Evolutionary conservation across 1,140 invertebrate species (phyloP).

Genomic region (Melitaea cinxia): DNA sequence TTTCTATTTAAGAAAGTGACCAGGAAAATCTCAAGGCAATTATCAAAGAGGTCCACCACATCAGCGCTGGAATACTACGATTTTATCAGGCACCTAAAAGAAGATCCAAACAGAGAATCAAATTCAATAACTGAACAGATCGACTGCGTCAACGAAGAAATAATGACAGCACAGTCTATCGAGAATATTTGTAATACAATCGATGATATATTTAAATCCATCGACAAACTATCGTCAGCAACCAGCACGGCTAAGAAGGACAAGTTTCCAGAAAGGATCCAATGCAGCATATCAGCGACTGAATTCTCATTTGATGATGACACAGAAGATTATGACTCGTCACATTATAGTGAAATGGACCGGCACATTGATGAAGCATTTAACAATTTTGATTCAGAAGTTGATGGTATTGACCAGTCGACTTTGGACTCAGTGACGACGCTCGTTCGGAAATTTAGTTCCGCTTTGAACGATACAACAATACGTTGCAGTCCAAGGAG

Average conservation of each 20-base stretch:
- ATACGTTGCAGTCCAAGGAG: constrained; percentile 52
- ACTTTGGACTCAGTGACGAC: constrained; percentile 62
- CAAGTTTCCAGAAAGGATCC: constrained; percentile 52
- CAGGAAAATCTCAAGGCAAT: constrained; percentile 51
- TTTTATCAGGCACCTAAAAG: constrained; percentile 54
- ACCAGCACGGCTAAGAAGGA: constrained; percentile 51
- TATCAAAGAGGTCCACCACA: constrained; percentile 50
- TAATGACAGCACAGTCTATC: constrained; percentile 61
- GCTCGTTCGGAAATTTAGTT: constrained; percentile 63
- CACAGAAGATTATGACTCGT: constrained; percentile 29
- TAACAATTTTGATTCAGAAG: constrained; percentile 48
- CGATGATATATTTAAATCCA: constrained; percentile 68
- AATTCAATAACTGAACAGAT: constrained; percentile 52
- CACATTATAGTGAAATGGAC: constrained; percentile 50
- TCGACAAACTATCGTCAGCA: constrained; percentile 57
- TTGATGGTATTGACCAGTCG: constrained; percentile 46
- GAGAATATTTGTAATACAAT: constrained; percentile 68
- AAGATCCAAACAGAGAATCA: constrained; percentile 39
- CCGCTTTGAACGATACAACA: constrained; percentile 48
- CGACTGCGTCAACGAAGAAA: constrained; percentile 58
- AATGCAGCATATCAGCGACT: constrained; percentile 61
- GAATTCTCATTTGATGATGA: constrained; percentile 66
- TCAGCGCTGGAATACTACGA: constrained; percentile 54
- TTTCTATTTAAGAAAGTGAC: constrained; percentile 59
- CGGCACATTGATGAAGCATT: constrained; percentile 66